Percentiles rank a stretch among this genome's conserved stretches.
Conservation (phyloP, 2,797 vertebrate genomes). For the Holocentrus rufus region DNA sequence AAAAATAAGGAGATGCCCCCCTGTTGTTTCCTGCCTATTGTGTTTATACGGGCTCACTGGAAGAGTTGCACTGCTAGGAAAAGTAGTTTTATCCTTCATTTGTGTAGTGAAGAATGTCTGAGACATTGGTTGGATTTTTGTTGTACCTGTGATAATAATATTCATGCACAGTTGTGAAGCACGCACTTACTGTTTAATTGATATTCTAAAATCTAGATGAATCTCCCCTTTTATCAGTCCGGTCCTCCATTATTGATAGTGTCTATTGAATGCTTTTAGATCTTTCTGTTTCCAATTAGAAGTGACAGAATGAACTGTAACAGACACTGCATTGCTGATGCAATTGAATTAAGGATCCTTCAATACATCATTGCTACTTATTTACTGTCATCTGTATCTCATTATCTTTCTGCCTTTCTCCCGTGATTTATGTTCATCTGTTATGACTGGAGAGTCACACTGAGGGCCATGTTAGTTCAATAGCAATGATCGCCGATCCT, state of each 20-base stretch:
- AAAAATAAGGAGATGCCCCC: slow-evolving; percentile 63
- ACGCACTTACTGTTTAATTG: not conserved
- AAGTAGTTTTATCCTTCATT: not conserved
- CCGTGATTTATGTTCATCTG: slow-evolving; percentile 42
- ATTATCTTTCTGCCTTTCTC: slow-evolving; percentile 48
- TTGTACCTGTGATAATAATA: not conserved
- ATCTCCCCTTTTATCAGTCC: not conserved
- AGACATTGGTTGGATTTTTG: not conserved
- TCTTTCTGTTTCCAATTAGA: not conserved
- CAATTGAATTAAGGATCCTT: slow-evolving; percentile 3
- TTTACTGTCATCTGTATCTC: slow-evolving; percentile 39
- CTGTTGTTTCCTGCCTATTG: slow-evolving; percentile 42
- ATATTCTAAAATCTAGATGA: not conserved
- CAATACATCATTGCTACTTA: slow-evolving; percentile 20
- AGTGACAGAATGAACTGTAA: slow-evolving; percentile 5
- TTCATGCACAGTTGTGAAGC: not conserved
- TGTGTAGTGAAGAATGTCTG: not conserved
- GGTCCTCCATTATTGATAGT: too few species aligned
- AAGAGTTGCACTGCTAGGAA: not conserved
- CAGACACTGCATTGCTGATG: not conserved
- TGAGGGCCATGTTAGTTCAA: slow-evolving; percentile 63
- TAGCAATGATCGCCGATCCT: slow-evolving; percentile 74
- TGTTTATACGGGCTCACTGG: slow-evolving; percentile 49
- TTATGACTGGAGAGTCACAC: slow-evolving; percentile 43
- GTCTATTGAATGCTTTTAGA: not conserved